Conservation (phyloP, 2,797 vertebrate species). For the Diplodus sargus region DNA sequence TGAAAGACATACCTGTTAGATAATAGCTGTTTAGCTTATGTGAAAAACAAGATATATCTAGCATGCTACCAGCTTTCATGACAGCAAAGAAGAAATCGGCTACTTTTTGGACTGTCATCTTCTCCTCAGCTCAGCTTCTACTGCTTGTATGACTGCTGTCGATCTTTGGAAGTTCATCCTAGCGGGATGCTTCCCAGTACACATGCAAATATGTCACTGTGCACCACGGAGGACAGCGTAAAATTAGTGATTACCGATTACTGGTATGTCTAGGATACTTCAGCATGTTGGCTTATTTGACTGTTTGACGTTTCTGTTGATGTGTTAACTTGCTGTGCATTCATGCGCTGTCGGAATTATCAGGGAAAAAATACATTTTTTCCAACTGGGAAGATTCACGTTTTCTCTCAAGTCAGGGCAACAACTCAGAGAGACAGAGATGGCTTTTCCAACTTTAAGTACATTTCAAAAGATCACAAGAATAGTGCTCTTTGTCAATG, state of each 20-base stretch:
- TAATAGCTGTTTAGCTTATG: conserved; percentile 16
- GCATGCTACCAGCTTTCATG: neutral
- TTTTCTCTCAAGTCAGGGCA: too few relatives aligned
- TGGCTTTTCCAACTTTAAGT: too few relatives aligned
- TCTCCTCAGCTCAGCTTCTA: neutral
- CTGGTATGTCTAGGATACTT: neutral
- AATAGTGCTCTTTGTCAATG: too few relatives aligned
- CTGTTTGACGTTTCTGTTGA: too few relatives aligned
- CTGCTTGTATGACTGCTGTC: neutral
- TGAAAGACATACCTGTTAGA: neutral
- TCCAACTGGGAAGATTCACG: too few relatives aligned
- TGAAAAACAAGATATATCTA: neutral
- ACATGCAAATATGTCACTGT: neutral
- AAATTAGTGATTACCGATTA: neutral
- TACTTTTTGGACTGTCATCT: neutral
- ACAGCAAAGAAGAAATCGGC: neutral
- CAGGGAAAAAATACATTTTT: too few relatives aligned
- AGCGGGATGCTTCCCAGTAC: neutral
- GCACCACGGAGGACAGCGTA: neutral
- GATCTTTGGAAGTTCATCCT: neutral
- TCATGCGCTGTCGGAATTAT: too few relatives aligned
- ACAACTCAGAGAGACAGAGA: too few relatives aligned
- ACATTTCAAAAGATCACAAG: too few relatives aligned
- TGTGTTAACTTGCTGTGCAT: neutral
- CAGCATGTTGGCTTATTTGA: neutral